Base-by-base conservation (phyloP, 2,113 vertebrate genomes). In the Setophaga petechia region DNA sequence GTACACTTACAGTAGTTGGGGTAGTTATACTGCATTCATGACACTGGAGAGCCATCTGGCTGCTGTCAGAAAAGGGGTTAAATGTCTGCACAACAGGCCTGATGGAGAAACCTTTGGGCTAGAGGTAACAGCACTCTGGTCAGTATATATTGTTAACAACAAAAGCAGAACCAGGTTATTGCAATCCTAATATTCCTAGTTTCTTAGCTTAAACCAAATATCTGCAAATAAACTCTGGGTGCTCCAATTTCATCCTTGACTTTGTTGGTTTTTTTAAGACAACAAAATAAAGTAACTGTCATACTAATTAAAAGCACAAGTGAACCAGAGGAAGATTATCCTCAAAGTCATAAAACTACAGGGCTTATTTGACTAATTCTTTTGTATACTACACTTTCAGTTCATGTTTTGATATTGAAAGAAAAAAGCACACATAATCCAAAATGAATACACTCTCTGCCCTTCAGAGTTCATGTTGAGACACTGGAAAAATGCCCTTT, bases 1-100 rank as follows among this genome's bases (percentile, higher is more conserved):
- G 20, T 5, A 8, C 9, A 46, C 9, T 67, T 59, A 6, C 57
- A 84, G 15, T 6, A 72, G 33, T 0, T 0, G 0, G 0, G 24
- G 27, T 30, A 30, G n/a, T 68, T n/a, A 51, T 43, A 22, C 10
- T 12, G 11, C 18, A 51, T 20, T 52, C 1, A 1, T 22, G 14
- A 35, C 30, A 15, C 12, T 41, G 20, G 5, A 4, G 16, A 41
- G 31, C 22, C 63, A 76, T 2, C 27, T 12, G 47, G 27, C 31
- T 63, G 25, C 46, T 33, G 23, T 20, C 1, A 5, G 11, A 30
- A 79, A 35, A 44, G 11, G 33, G 17, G 43, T n/a, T n/a, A 17
- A 79, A 75, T 4, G 1, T 80, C 41, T 73, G 18, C 59, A 73
- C 10, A 39, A 7, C 6, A 43, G 23, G 10, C 18, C 22, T 39